Evolutionary conservation across 2,113 vertebrate genomes (phyloP).

Genomic region (Stomatorhinus ivindoensis): DNA sequence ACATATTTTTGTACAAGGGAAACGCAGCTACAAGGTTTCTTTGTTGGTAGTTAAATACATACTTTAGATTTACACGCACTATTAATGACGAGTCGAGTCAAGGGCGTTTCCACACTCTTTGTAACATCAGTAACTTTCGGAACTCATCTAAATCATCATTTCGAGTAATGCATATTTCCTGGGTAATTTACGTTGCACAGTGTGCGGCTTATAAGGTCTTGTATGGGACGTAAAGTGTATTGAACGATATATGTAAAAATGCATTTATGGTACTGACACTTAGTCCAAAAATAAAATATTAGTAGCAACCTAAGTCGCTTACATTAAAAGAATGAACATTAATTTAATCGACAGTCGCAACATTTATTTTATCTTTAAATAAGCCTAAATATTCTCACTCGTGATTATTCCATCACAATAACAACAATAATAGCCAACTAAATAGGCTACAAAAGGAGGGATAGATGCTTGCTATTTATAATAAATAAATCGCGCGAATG

Average conservation of each 20-base stretch:
- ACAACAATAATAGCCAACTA: not conserved
- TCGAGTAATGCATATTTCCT: not conserved
- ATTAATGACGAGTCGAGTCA: not conserved
- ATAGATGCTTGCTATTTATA: not conserved
- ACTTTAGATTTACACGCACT: not conserved
- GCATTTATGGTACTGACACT: not conserved
- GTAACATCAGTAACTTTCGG: not conserved
- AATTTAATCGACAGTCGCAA: not conserved
- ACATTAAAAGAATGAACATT: not conserved
- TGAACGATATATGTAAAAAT: not conserved
- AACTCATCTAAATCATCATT: not conserved
- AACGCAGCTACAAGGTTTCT: not conserved
- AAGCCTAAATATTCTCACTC: not conserved
- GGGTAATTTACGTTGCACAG: not conserved
- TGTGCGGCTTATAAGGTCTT: not conserved
- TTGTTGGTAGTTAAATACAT: not conserved
- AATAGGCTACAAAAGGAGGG: not conserved
- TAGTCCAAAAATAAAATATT: not conserved
- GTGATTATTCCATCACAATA: not conserved
- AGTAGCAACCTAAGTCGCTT: not conserved
- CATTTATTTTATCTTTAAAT: not conserved
- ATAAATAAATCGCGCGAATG: not conserved
- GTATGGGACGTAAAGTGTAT: not conserved
- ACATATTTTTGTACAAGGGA: not conserved
- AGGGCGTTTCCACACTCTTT: not conserved